These are phyloP conservation scores for Busseola fusca DNA, from an alignment of 2,888 invertebrate species.

Conservation along the genomic window DNA sequence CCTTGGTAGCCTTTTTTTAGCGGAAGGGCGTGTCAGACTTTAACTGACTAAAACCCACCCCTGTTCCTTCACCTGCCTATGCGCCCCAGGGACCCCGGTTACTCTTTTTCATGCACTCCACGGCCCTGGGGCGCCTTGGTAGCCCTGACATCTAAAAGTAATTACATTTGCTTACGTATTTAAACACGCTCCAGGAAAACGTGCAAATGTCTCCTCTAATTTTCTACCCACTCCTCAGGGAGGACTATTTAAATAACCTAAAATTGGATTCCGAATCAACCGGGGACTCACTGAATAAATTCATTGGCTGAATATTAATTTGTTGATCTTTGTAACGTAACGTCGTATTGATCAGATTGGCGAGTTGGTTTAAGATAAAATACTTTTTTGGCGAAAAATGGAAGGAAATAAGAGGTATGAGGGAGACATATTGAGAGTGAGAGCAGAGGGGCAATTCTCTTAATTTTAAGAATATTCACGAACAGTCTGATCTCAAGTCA, in stretches of 20 bases:
- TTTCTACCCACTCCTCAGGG: slow-evolving; percentile 66
- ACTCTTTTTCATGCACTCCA: slow-evolving; percentile 5
- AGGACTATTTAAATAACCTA: slow-evolving; percentile 79
- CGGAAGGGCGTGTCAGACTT: no score
- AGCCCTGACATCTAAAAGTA: slow-evolving; percentile 71
- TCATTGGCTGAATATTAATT: slow-evolving; percentile 67
- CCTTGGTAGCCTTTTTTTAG: no score
- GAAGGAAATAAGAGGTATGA: no score
- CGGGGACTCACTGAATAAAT: slow-evolving; percentile 65
- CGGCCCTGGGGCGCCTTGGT: no score
- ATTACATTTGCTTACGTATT: slow-evolving; percentile 83
- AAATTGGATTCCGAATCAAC: slow-evolving; percentile 79
- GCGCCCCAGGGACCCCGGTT: no score
- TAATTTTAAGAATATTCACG: no score
- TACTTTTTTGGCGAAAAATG: not conserved
- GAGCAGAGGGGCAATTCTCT: no score
- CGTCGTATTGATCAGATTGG: slow-evolving; percentile 54
- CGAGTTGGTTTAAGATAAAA: slow-evolving; percentile 34
- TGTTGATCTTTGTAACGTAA: slow-evolving; percentile 64
- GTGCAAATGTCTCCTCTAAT: slow-evolving; percentile 79
- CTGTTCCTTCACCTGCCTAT: no score
- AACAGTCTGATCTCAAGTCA: no score
- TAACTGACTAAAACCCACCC: no score
- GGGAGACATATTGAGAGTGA: no score
- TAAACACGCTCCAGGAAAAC: slow-evolving; percentile 74